Evolutionary conservation across 2,797 vertebrate genomes (phyloP), one percentile per base, ranked within the genome.

Genomic region (Malacoctenus gilli): DNA sequence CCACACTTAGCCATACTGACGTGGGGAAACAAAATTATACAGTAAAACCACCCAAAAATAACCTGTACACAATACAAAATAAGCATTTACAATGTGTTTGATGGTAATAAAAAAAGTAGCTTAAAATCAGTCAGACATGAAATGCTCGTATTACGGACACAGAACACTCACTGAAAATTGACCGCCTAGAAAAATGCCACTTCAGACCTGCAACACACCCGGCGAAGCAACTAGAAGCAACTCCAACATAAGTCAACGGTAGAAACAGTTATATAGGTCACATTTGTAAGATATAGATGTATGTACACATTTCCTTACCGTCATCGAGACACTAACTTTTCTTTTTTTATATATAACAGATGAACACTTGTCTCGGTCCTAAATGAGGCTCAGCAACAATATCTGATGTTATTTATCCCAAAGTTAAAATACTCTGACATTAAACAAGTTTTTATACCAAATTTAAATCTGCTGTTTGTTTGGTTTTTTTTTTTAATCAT

Each of bases 61-160:
- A 75, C 77, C 82, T 82, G 72, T 79, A 84, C 82, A 85, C 19
- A 35, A 86, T 88, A 87, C 57, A 80, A 89, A 89, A 88, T 49
- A 75, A 68, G 67, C 64, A 79, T 89, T 85, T 86, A 84, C 75
- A 86, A 77, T 36, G 70, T 68, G 60, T 75, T 55, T 55, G 54
- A 60, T 72, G 50, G 82, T 70, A 68, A 62, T 40, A 35, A 73
- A 37, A n/a, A 3, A 69, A 47, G 65, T 46, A 68, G 59, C 68
- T 81, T 42, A 64, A 42, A 35, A 50, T 66, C n/a, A 55, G 50
- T 68, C 37, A 60, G 72, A 80, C 51, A 52, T 37, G 62, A 21
- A 64, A 4, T 3, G 39, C 48, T 62, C 46, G 70, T 13, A 61
- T 44, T 34, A 58, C 70, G 77, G 42, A 69, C 23, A 50, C 43